A percentile compares a stretch with the other conserved stretches of the same genome.
phyloP scores from a whole-genome alignment of 2,113 vertebrate genomes.

The Coptodon rendalli region DNA sequence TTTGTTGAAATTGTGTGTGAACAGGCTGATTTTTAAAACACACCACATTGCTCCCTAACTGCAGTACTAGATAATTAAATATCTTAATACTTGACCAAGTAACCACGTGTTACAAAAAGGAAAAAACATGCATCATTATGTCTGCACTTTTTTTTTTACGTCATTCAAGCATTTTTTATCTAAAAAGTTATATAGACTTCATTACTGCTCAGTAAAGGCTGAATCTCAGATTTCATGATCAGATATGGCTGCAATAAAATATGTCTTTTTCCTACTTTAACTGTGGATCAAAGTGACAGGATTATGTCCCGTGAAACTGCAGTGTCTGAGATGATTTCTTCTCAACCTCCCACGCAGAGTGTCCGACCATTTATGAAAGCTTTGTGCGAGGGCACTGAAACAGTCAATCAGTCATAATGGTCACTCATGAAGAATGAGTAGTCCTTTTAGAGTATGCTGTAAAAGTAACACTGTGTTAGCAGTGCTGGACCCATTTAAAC shows the following conservation, averaged over 20 bases:
- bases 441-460: background rate
- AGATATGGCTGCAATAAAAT: background rate
- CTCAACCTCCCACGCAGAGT: background rate
- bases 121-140: background rate
- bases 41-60: background rate
- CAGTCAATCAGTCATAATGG: background rate
- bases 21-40: background rate
- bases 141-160: background rate
- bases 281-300: background rate
- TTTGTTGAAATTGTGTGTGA: background rate
- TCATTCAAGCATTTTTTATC: background rate
- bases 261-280: background rate
- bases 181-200: background rate
- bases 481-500: background rate
- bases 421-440: background rate
- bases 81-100: background rate
- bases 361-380: background rate
- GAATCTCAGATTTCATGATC: background rate
- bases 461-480: background rate
- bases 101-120: background rate
- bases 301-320: background rate
- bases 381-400: background rate
- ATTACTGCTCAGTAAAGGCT: background rate
- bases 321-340: background rate
- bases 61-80: background rate